Conservation (phyloP, 2,888 invertebrate genomes). For the Acleris sparsana region DNA sequence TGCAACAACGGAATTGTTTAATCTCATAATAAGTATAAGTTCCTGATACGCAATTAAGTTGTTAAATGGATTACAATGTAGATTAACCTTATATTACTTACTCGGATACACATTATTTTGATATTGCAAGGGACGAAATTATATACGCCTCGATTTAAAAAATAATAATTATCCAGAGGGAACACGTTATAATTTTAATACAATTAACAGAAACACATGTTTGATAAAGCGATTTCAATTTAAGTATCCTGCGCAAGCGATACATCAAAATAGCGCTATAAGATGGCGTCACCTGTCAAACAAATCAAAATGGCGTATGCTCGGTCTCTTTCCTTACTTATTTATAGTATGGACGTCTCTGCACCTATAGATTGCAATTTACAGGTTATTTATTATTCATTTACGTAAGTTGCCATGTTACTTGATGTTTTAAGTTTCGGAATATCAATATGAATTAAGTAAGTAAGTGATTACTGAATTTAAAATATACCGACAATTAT, state of each 20-base stretch:
- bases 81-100: slow-evolving; percentile 8
- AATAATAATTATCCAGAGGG: slow-evolving; percentile 7
- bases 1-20: slow-evolving; percentile 29
- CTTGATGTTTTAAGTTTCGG: background rate
- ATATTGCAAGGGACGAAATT: no score
- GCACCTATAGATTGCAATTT: slow-evolving; percentile 42
- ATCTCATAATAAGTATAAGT: slow-evolving; percentile 32
- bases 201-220: slow-evolving; percentile 2
- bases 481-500: no score
- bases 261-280: slow-evolving; percentile 53
- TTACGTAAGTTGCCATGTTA: background rate
- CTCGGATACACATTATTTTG: slow-evolving; percentile 24
- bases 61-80: slow-evolving; percentile 20
- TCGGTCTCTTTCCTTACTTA: slow-evolving; percentile 41
- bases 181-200: slow-evolving; percentile 18
- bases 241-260: slow-evolving; percentile 37
- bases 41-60: slow-evolving; percentile 29
- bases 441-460: no score
- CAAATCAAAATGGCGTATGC: slow-evolving; percentile 63
- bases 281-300: slow-evolving; percentile 59
- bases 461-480: no score
- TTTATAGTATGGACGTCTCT: slow-evolving; percentile 40
- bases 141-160: slow-evolving; percentile 18
- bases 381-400: slow-evolving; percentile 40
- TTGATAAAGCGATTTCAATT: slow-evolving; percentile 2